Percentiles rank a stretch among this genome's conserved stretches.
Conservation (phyloP, 2,113 vertebrate species). For the Oophaga pumilio region DNA sequence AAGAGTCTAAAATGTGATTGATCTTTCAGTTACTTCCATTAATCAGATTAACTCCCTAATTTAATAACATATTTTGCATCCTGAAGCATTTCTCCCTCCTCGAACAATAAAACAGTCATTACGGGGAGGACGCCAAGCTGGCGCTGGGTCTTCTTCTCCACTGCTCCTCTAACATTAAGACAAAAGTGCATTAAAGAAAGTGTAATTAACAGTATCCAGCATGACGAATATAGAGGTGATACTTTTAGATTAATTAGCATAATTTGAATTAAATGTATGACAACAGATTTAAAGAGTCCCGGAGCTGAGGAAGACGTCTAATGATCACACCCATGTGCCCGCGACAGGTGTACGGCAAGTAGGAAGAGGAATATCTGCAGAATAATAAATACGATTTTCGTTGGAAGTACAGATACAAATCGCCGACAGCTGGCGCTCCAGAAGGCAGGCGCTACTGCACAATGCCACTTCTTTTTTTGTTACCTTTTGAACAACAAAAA, state of each 20-base stretch:
- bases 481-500: not conserved
- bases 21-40: not conserved
- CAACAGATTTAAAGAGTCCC: slow-evolving; percentile 60
- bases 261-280: slow-evolving; percentile 55
- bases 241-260: slow-evolving; percentile 54
- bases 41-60: not conserved
- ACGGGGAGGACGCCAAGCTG: not conserved
- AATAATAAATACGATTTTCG: slow-evolving; percentile 71
- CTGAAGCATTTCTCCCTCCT: not conserved
- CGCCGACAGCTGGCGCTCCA: slow-evolving; percentile 81
- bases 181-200: slow-evolving; percentile 27
- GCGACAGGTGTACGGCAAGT: slow-evolving; percentile 73
- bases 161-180: not conserved
- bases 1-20: no score
- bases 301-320: slow-evolving; percentile 60
- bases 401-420: slow-evolving; percentile 80
- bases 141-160: not conserved
- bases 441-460: slow-evolving; percentile 68
- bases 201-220: slow-evolving; percentile 50
- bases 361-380: slow-evolving; percentile 74
- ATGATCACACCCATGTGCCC: slow-evolving; percentile 63
- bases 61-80: not conserved
- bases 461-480: slow-evolving; percentile 66
- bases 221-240: slow-evolving; percentile 42
- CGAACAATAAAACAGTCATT: slow-evolving; percentile 14